Conservation (phyloP, 2,888 invertebrate genomes). For the Clepsis dumicolana region DNA sequence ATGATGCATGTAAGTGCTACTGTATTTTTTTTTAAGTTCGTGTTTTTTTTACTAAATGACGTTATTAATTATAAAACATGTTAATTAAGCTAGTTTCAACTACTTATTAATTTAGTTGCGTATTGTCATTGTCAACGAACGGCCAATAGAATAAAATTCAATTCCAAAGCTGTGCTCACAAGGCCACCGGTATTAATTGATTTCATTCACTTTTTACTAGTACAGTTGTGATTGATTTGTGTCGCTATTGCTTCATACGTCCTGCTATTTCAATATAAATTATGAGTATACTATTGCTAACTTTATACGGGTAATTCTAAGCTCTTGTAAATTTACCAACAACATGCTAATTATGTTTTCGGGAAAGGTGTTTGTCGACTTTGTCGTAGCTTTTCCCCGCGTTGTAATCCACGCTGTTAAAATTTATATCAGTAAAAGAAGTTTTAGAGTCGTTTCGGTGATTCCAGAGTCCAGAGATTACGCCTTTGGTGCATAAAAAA, state of each 20-base stretch:
- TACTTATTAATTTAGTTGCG: conserved; percentile 3
- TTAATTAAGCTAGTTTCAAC: background rate
- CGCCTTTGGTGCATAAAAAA: too few species aligned
- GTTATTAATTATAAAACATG: background rate
- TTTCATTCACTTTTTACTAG: conserved; percentile 49
- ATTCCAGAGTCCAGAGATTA: too few species aligned
- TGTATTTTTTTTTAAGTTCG: background rate
- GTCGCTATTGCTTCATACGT: conserved; percentile 57
- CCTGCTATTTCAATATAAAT: conserved; percentile 55
- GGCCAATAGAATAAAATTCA: conserved; percentile 39
- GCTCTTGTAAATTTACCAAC: background rate
- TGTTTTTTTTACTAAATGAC: background rate
- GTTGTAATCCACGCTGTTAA: too few species aligned
- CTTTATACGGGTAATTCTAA: background rate
- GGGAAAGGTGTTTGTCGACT: too few species aligned
- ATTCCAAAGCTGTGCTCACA: conserved; percentile 51
- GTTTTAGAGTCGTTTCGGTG: too few species aligned
- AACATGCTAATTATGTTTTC: background rate
- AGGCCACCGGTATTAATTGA: conserved; percentile 54
- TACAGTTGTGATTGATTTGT: conserved; percentile 48
- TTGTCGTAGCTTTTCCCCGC: too few species aligned
- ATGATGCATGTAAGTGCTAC: conserved; percentile 82
- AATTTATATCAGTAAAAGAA: too few species aligned
- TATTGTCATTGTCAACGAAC: conserved; percentile 10
- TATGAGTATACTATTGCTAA: background rate